Evolutionary conservation across 2,113 vertebrate genomes (phyloP).

Genomic region (Saimiri boliviensis): DNA sequence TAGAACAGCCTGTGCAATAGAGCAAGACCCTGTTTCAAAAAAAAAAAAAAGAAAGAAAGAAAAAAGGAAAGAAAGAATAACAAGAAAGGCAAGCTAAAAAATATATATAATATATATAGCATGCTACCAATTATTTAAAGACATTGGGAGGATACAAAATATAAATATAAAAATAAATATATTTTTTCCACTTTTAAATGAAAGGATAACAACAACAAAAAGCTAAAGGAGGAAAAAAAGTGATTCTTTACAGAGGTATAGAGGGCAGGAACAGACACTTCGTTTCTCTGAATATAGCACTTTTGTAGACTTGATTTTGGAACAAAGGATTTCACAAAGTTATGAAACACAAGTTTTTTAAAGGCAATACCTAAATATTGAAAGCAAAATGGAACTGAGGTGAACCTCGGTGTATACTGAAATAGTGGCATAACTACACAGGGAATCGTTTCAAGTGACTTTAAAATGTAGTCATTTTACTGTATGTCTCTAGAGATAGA

Average conservation of each 20-base stretch:
- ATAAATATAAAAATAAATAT: background rate
- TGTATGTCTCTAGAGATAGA: background rate
- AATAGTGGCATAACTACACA: background rate
- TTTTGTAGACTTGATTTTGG: conserved; percentile 39
- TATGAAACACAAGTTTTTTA: conserved; percentile 1
- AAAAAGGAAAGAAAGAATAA: too few relatives aligned
- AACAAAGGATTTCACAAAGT: conserved; percentile 6
- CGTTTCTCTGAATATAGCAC: background rate
- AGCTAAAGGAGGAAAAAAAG: background rate
- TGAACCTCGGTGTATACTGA: background rate
- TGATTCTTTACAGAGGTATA: background rate
- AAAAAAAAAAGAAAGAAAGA: too few relatives aligned
- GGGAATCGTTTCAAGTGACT: conserved; percentile 6
- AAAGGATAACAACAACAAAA: background rate
- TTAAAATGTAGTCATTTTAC: conserved; percentile 25
- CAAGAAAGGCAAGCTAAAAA: background rate
- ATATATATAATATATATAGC: background rate
- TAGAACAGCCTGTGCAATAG: background rate
- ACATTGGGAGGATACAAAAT: background rate
- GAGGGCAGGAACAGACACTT: background rate
- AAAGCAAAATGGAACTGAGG: conserved; percentile 33
- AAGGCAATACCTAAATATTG: background rate
- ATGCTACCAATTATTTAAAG: background rate
- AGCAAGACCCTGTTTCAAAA: background rate
- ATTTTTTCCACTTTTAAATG: background rate